phyloP scores from a whole-genome alignment of 2,113 vertebrate species.

The Hemiscyllium ocellatum region DNA sequence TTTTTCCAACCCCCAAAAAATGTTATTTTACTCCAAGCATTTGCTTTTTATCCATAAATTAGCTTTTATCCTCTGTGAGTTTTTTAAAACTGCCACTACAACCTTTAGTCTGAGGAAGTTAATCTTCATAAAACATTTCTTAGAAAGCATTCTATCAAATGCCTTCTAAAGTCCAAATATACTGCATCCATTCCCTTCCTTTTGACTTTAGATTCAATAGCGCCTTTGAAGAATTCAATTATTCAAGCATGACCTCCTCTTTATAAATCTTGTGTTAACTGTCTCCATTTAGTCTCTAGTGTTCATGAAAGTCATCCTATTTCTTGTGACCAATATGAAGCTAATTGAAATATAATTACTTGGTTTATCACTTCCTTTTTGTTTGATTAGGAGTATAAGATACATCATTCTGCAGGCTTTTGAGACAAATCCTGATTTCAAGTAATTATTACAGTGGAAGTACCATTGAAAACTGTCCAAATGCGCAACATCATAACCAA shows the following conservation, averaged over 20 bases:
- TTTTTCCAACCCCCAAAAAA: neutral
- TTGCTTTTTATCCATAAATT: neutral
- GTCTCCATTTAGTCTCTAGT: constrained; percentile 22
- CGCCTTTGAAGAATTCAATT: constrained; percentile 15
- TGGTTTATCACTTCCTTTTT: constrained; percentile 23
- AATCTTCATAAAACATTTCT: neutral
- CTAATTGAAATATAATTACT: constrained; percentile 23
- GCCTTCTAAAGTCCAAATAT: neutral
- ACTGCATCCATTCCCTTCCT: neutral
- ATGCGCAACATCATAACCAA: no score
- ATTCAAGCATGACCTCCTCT: constrained; percentile 9
- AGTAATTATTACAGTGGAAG: neutral
- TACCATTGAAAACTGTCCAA: neutral
- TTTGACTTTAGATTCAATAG: neutral
- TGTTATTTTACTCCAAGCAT: neutral
- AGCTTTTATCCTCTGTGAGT: neutral
- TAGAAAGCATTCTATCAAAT: neutral
- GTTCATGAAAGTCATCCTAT: constrained; percentile 18
- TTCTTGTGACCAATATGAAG: constrained; percentile 8
- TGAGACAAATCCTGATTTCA: neutral
- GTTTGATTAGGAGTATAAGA: constrained; percentile 14
- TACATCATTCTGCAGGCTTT: neutral
- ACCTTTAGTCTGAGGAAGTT: neutral
- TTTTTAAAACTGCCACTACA: neutral
- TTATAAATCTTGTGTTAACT: constrained; percentile 15